phyloP scores from a whole-genome alignment of 2,113 vertebrate genomes.

The Sphaerodactylus townsendi region DNA sequence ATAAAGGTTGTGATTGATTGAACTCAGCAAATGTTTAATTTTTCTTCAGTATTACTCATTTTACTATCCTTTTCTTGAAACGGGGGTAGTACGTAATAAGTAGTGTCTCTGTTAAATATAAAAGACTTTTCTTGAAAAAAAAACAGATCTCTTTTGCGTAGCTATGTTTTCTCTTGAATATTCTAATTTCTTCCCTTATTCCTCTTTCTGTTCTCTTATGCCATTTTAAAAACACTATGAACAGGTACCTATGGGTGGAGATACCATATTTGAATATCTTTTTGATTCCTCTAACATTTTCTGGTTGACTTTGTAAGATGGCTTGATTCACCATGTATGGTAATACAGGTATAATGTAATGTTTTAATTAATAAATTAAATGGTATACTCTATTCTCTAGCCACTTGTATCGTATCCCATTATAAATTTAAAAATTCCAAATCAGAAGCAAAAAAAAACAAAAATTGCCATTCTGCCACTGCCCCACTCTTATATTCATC shows the following conservation, averaged over 20 bases:
- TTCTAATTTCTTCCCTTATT: not conserved
- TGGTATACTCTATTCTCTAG: too few relatives aligned
- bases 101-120: not conserved
- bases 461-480: too few relatives aligned
- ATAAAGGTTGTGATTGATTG: too few relatives aligned
- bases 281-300: slow-evolving; percentile 4
- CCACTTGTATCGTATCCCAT: too few relatives aligned
- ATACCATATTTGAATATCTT: slow-evolving; percentile 6
- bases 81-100: not conserved
- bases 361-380: too few relatives aligned
- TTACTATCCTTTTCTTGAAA: not conserved
- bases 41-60: not conserved
- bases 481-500: too few relatives aligned
- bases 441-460: too few relatives aligned
- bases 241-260: too few relatives aligned
- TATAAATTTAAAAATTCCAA: too few relatives aligned
- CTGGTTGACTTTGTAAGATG: not conserved
- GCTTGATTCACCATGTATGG: not conserved
- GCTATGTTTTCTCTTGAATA: not conserved
- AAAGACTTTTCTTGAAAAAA: not conserved
- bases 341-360: too few relatives aligned
- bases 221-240: not conserved
- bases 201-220: not conserved
- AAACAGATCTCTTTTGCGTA: not conserved
- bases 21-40: too few relatives aligned